Conservation (phyloP, 2,797 vertebrate genomes). For the Hylomyscus alleni region DNA sequence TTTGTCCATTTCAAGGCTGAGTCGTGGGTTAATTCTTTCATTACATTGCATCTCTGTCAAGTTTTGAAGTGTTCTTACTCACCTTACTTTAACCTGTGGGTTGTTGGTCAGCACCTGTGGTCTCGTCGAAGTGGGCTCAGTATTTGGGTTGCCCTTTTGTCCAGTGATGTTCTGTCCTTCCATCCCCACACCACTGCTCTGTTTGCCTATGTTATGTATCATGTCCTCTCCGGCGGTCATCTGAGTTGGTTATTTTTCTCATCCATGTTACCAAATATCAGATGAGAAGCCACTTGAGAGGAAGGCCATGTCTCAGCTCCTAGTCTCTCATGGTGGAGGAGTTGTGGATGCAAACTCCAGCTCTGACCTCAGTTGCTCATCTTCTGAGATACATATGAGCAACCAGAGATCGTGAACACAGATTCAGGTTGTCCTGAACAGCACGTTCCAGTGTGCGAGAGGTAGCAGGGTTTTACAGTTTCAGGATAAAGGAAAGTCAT, state of each 20-base stretch:
- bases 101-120: neutral
- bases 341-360: neutral
- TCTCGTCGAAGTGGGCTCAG: accelerated
- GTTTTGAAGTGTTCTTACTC: neutral
- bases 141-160: neutral
- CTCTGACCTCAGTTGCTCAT: neutral
- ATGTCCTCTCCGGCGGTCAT: neutral
- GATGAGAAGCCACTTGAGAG: neutral
- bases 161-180: accelerated
- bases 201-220: neutral
- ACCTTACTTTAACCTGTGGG: neutral
- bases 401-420: neutral
- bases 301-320: neutral
- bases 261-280: neutral
- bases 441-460: neutral
- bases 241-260: neutral
- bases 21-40: neutral
- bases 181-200: neutral
- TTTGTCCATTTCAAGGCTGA: slow-evolving; percentile 11
- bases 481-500: neutral
- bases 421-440: neutral
- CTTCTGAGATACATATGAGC: neutral
- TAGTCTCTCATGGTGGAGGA: neutral
- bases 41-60: neutral
- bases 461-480: neutral